These are phyloP conservation scores for Drosophila glabriapex DNA, from an alignment of 2,888 invertebrate genomes.

Conservation along the genomic window DNA sequence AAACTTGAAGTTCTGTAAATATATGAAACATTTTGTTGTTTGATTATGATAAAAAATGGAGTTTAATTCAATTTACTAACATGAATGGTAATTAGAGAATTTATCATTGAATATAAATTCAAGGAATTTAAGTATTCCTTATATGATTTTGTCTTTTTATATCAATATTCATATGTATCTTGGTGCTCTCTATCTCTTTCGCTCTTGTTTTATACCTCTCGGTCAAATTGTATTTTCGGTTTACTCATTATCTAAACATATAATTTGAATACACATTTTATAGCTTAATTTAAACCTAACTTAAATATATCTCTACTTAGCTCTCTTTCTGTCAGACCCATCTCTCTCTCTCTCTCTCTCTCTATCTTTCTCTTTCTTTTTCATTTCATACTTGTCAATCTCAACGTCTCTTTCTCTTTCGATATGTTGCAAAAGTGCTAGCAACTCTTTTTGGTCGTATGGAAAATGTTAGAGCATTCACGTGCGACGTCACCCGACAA, in stretches of 20 bases:
- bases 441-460: neutral
- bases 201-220: neutral
- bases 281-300: neutral
- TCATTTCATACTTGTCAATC: neutral
- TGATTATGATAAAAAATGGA: neutral
- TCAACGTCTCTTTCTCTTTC: neutral
- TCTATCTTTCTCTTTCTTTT: neutral
- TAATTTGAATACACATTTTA: neutral
- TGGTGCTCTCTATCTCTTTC: neutral
- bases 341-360: neutral
- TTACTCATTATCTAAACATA: neutral
- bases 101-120: neutral
- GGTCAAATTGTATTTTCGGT: neutral
- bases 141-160: neutral
- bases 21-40: neutral
- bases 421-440: neutral
- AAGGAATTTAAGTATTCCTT: neutral
- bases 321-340: neutral
- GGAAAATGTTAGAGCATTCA: constrained; percentile 24
- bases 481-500: constrained; percentile 14
- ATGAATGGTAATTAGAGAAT: neutral
- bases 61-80: neutral
- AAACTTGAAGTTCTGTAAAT: neutral
- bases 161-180: neutral
- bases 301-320: neutral